Conservation (phyloP, 2,797 vertebrate species). For the Holocentrus rufus region DNA sequence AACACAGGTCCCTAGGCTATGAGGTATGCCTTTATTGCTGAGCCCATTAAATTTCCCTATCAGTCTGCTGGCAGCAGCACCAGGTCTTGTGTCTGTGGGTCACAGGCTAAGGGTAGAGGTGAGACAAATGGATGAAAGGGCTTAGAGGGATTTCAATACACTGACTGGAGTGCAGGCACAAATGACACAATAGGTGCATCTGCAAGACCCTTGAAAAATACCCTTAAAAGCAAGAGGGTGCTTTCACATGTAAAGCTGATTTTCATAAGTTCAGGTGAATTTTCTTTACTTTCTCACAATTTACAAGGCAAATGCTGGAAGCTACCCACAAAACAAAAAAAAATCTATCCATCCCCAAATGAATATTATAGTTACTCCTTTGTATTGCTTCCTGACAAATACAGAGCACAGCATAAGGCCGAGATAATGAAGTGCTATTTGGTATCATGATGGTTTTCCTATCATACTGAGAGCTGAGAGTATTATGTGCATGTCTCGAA, state of each 20-base stretch:
- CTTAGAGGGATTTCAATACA: not conserved
- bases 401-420: not conserved
- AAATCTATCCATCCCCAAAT: not conserved
- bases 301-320: not conserved
- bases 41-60: constrained; percentile 47
- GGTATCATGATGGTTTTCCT: not conserved
- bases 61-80: constrained; percentile 24
- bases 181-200: constrained; percentile 19
- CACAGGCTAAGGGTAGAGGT: constrained; percentile 14
- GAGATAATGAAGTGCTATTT: constrained; percentile 10
- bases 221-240: too few relatives aligned
- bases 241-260: not conserved
- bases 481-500: not conserved
- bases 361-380: not conserved
- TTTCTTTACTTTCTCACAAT: not conserved
- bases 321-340: too few relatives aligned
- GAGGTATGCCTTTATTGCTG: constrained; percentile 51
- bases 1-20: constrained; percentile 33
- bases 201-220: constrained; percentile 1
- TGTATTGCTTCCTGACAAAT: too few relatives aligned
- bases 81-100: not conserved
- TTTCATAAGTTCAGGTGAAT: not conserved
- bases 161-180: constrained; percentile 14
- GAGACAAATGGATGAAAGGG: constrained; percentile 41
- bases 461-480: not conserved